Base-by-base conservation (phyloP, 2,888 invertebrate genomes). In the Cecidostiba fungosa region DNA sequence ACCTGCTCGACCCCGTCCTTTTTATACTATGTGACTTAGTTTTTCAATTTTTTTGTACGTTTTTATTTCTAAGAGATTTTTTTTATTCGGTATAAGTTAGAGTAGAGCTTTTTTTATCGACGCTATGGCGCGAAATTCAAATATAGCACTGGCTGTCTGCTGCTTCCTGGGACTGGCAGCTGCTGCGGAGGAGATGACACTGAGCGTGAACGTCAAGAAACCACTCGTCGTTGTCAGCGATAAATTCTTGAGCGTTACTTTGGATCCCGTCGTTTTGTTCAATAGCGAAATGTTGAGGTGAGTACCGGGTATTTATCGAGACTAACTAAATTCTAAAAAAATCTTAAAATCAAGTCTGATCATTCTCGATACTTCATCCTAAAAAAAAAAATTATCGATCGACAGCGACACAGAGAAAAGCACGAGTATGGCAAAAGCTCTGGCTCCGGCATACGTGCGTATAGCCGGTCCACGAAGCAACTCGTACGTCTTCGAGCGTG, bases 401-500 rank as follows among this genome's bases (percentile, higher is more conserved):
- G n/a, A 90, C 78, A 86, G 85, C 23, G 88, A 91, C 82, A 85
- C 89, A 4, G 91, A 91, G 85, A 90, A 85, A 81, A 90, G 96
- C 77, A 92, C 95, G 39, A 95, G 95, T 86, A 95, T 97, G 95
- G 96, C 96, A 0, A 94, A 95, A 47, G 94, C 96, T 2, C 92
- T 97, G 26, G 94, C 95, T 0, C 97, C 97, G 1, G 96, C 97
- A 0, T 97, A 95, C 92, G 92, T 98, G 3, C 95, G 97, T 79
- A 94, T 98, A 72, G 96, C 96, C 26, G 97, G 97, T 0, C 96
- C 96, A 0, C 95, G 95, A 78, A 96, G 95, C 1, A 93, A 95
- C 1, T 90, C 90, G 29, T 91, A 91, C 80, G 88, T 88, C 5
- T 93, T 93, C 74, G 88, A 90, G 73, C 89, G 87, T 70, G 83